Conservation (phyloP, 2,888 invertebrate genomes). For the Volucella inflata region DNA sequence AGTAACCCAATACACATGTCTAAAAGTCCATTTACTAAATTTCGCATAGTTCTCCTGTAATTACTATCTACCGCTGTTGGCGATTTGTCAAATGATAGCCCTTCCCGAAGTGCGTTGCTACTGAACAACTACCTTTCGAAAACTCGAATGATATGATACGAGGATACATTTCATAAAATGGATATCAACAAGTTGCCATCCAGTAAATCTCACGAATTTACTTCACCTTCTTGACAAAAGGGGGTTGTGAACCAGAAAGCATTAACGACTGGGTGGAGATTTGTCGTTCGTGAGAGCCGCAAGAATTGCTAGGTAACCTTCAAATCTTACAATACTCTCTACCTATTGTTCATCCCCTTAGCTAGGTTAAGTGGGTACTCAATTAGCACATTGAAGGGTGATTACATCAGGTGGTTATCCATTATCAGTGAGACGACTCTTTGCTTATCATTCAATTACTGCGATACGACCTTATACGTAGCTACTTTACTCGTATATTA, state of each 20-base stretch:
- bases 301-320: conserved; percentile 3
- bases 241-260: conserved; percentile 28
- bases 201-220: conserved; percentile 42
- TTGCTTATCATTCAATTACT: conserved; percentile 53
- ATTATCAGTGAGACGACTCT: conserved; percentile 38
- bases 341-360: neutral
- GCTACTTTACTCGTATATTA: neutral
- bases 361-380: conserved; percentile 19
- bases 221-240: conserved; percentile 1
- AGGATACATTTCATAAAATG: conserved; percentile 25
- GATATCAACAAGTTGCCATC: conserved; percentile 59
- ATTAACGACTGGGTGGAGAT: neutral
- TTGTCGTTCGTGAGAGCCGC: conserved; percentile 12
- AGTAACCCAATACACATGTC: conserved; percentile 56
- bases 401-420: conserved; percentile 25
- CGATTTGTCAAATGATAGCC: conserved; percentile 31
- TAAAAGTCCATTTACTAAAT: conserved; percentile 42
- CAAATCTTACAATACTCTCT: neutral
- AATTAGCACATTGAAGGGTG: conserved; percentile 20
- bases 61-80: conserved; percentile 34
- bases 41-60: conserved; percentile 27
- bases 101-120: conserved; percentile 8
- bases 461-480: conserved; percentile 1
- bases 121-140: conserved; percentile 35
- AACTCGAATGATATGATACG: neutral